Percentiles rank a stretch among this genome's conserved stretches.
These are phyloP conservation scores for Anguilla anguilla DNA, from an alignment of 2,797 vertebrate genomes.

Conservation along the genomic window DNA sequence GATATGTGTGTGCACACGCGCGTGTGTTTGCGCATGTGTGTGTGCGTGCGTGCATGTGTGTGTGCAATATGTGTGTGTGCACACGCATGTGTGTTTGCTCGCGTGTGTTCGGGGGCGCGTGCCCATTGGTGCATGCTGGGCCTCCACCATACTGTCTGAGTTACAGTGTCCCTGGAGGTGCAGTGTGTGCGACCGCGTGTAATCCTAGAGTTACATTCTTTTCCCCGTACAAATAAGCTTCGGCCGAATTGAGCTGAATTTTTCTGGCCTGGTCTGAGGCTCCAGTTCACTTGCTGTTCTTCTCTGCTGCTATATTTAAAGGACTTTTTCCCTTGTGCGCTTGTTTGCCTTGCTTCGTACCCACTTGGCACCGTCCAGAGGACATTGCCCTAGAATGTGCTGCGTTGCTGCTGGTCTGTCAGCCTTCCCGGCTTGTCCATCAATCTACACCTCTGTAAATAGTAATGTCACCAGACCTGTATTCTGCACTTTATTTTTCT, in stretches of 20 bases:
- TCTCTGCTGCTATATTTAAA: background rate
- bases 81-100: background rate
- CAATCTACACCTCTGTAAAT: background rate
- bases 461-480: slow-evolving; percentile 12
- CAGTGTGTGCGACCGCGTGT: background rate
- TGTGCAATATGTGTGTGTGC: background rate
- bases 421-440: background rate
- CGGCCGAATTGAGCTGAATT: background rate
- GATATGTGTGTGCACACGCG: background rate
- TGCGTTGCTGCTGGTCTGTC: background rate
- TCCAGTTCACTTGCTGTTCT: background rate
- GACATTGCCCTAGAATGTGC: background rate
- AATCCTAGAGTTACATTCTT: background rate
- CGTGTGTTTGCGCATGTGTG: slow-evolving; percentile 1
- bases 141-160: background rate
- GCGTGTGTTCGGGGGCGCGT: background rate
- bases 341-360: background rate
- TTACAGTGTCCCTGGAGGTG: background rate
- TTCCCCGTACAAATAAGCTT: background rate
- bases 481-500: background rate
- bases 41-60: slow-evolving; percentile 3
- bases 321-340: background rate
- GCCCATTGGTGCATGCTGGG: background rate
- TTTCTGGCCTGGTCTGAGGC: background rate
- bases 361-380: background rate